Conservation (phyloP, 1,140 invertebrate genomes). For the Bilobella aurantiaca region DNA sequence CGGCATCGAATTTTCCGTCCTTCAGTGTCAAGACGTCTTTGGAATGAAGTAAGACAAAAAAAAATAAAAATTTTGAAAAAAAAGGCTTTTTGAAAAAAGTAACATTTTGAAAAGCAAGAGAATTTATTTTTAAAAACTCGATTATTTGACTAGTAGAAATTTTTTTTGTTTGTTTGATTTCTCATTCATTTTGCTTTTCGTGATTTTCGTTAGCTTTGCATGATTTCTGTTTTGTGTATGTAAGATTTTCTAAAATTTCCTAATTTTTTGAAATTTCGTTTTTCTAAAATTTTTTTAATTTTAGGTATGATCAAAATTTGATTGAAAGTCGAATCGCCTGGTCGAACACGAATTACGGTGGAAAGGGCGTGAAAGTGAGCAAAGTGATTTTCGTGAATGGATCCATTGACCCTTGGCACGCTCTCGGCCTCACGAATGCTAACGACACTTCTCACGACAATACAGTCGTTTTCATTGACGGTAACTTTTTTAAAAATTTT, state of each 20-base stretch:
- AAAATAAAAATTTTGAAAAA: no score
- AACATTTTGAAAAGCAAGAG: no score
- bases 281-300: conserved; percentile 2
- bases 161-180: no score
- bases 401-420: conserved; percentile 87
- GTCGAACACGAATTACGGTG: conserved; percentile 74
- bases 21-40: conserved; percentile 48
- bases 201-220: no score
- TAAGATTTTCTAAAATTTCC: no score
- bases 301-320: conserved; percentile 50
- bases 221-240: no score
- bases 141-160: no score
- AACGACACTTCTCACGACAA: conserved; percentile 25
- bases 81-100: no score
- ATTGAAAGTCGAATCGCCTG: conserved; percentile 51
- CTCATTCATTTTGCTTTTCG: no score
- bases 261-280: neutral
- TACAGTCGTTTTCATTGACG: conserved; percentile 32
- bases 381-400: conserved; percentile 81
- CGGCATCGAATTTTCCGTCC: conserved; percentile 43
- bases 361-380: conserved; percentile 53
- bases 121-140: no score
- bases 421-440: conserved; percentile 37
- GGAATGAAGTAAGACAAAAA: conserved; percentile 39
- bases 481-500: conserved; percentile 12